Base-by-base conservation (phyloP, 2,888 invertebrate genomes). In the Orthosia incerta region DNA sequence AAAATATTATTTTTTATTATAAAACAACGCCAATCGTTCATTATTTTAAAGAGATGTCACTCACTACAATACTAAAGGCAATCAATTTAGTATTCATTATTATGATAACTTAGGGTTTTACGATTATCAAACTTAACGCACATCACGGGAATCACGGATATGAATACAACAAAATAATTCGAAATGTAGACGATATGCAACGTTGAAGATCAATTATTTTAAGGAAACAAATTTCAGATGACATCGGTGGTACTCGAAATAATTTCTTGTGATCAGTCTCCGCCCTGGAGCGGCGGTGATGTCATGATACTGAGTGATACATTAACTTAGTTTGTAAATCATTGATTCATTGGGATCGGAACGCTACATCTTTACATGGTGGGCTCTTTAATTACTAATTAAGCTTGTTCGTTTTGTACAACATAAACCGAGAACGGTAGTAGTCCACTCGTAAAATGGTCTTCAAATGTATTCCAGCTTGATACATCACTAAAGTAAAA, bases 181-280 rank as follows among this genome's bases (percentile, higher is more conserved):
- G 93, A 95, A 95, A 95, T 96, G 95, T 96, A 94, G 93, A 94
- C 93, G 96, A 96, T 96, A 96, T 96, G 96, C 95, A 95, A 95
- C 95, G 95, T 96, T 96, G 90, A 91, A 94, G 94, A 94, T 95
- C 93, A 94, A 94, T 91, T 87, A 89, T 90, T 89, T 90, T 88
- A 89, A 87, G 89, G 89, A 92, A 91, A 87, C 85, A 88, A 93
- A 91, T 91, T 93, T 93, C 91, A 93, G 90, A 92, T 94, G 95
- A 94, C 94, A 93, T 95, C 95, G 96, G 96, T 95, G 96, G 96
- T 95, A 94, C 89, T 90, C 80, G 91, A 91, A 82, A 78, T 90
- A 91, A 89, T 89, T 86, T 88, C 85, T 88, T 87, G 86, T 75
- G 87, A 88, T 94, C 94, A 95, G 95, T 95, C 95, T 95, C 91